Conservation (phyloP, 2,888 invertebrate genomes). For the Mesochorus sp. region DNA sequence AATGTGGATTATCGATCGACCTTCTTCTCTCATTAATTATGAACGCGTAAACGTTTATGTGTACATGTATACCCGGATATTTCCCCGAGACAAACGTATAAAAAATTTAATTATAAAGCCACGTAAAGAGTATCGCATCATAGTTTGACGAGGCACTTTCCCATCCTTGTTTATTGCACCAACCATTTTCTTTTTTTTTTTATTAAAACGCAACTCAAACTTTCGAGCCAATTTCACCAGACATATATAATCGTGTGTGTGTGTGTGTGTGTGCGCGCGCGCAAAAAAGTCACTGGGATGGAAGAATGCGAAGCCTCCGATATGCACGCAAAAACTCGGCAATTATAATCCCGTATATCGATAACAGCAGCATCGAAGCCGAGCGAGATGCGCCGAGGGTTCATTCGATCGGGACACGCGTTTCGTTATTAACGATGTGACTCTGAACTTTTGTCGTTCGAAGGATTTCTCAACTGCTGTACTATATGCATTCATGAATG, state of each 20-base stretch:
- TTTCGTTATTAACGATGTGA: constrained; percentile 37
- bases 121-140: no score
- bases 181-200: no score
- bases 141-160: no score
- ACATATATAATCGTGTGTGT: constrained; percentile 45
- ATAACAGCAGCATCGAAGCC: no score
- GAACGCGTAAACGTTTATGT: no score
- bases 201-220: constrained; percentile 6
- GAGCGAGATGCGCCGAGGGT: constrained; percentile 8
- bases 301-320: constrained; percentile 19
- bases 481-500: background rate
- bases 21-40: constrained; percentile 20
- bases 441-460: constrained; percentile 2
- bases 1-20: constrained; percentile 12
- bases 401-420: constrained; percentile 13
- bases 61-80: no score
- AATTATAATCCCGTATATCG: no score
- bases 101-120: no score
- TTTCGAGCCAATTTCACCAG: constrained; percentile 16
- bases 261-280: background rate
- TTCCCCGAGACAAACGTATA: no score
- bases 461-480: constrained; percentile 29
- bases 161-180: no score
- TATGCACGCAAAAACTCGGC: no score
- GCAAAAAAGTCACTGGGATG: constrained; percentile 19